A percentile compares a stretch with the other conserved stretches of the same genome.
These are phyloP conservation scores for Trachurus trachurus DNA, from an alignment of 2,797 vertebrate genomes.

Conservation along the genomic window DNA sequence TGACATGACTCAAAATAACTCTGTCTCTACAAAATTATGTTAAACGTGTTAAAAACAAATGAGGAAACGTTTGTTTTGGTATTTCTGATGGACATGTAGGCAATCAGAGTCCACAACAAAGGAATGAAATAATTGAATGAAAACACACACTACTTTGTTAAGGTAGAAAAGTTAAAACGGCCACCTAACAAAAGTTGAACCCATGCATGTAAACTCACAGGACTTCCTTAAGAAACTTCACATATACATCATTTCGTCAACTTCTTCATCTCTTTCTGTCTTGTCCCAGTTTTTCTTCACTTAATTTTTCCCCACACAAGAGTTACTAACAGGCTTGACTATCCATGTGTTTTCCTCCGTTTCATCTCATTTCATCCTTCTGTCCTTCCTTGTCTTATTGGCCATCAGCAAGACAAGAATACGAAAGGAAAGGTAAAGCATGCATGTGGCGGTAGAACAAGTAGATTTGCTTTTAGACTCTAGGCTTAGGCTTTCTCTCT, in stretches of 20 bases:
- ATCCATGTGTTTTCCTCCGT: conserved; percentile 28
- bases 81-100: neutral
- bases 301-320: conserved; percentile 13
- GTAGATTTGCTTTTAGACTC: neutral
- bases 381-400: conserved; percentile 64
- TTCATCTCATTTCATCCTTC: conserved; percentile 56
- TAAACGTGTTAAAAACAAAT: neutral
- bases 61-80: neutral
- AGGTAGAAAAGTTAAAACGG: neutral
- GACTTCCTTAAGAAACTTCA: neutral
- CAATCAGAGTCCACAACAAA: neutral
- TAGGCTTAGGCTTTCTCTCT: neutral
- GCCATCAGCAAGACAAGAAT: conserved; percentile 76
- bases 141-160: neutral
- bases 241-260: conserved; percentile 1
- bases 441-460: conserved; percentile 1
- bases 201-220: neutral
- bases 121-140: neutral
- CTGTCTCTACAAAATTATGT: neutral
- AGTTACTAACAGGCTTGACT: conserved; percentile 46
- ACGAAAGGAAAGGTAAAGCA: conserved; percentile 81
- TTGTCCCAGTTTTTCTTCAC: neutral
- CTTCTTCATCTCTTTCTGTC: conserved; percentile 9
- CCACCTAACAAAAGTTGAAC: neutral
- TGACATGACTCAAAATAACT: neutral